Evolutionary conservation across 1,140 invertebrate species (phyloP), one percentile per base, ranked within the genome.

Genomic region (Brachionus rubens): DNA sequence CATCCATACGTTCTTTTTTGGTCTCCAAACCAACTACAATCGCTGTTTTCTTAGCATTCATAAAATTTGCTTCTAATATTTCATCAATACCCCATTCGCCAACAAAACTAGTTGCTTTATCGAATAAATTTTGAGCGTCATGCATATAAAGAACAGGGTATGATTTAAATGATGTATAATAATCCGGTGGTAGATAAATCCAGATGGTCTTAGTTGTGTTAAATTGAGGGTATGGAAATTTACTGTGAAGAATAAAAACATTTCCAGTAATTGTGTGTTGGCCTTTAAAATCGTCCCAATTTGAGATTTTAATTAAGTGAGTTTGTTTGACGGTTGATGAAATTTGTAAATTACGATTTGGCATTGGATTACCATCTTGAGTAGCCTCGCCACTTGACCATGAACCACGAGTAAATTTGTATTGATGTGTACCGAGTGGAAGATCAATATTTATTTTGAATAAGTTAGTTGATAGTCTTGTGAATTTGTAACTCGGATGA

Each of bases 31-130:
- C 70, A 28, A 75, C 70, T 7, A 75, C 33, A 9, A 75, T 75
- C 3, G 30, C 16, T 26, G 3, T 36, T 46, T 75, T 7, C 12
- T 52, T 41, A 21, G 33, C 50, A 21, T 16, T 16, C 10, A 50
- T 6, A 54, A 50, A 72, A 41, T 47, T 28, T 2, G 28, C 54
- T 16, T 75, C 47, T 28, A 75, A 6, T 12, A 28, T 59, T 75
- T 75, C 70, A 59, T 75, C 70, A 7, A 75, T 9, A 28, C 48
- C 50, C 70, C 70, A 75, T 75, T 75, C 70, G 16, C 48, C 70
- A 2, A 14, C 21, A 75, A 75, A 75, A 43, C 47, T 54, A 48
- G 41, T 47, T 3, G 40, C 26, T 24, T 41, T 30, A 52, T 75
- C 70, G 19, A 75, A 75, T 28, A 75, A 59, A 43, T 75, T 75